Percentiles rank a stretch among this genome's conserved stretches.
Evolutionary conservation across 1,140 invertebrate species (phyloP).

Genomic region (Ooceraea biroi): DNA sequence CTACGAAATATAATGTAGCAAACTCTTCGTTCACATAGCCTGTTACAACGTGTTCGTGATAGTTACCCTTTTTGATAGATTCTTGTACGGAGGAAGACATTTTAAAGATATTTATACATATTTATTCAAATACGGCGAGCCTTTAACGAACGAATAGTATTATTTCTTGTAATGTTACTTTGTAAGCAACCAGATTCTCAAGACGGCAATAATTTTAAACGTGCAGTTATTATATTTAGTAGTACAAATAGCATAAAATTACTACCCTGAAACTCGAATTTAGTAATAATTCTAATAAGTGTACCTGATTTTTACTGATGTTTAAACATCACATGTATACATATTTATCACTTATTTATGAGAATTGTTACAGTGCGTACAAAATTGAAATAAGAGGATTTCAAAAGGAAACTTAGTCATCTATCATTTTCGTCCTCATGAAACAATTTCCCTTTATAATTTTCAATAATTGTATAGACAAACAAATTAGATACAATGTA

Average conservation of each 20-base stretch:
- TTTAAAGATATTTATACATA: constrained; percentile 36
- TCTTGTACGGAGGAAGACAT: background rate
- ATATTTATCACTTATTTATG: constrained; percentile 73
- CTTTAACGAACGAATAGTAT: constrained; percentile 20
- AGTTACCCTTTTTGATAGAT: constrained; percentile 10
- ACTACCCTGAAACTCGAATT: background rate
- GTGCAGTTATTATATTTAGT: background rate
- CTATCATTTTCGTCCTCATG: background rate
- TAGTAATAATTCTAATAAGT: constrained; percentile 49
- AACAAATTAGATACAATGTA: constrained; percentile 1
- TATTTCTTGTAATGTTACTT: constrained; percentile 53
- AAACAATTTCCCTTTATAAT: constrained; percentile 3
- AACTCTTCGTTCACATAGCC: background rate
- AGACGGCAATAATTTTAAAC: constrained; percentile 7
- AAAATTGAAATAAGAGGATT: constrained; percentile 20
- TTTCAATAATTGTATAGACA: constrained; percentile 15
- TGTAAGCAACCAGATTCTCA: constrained; percentile 38
- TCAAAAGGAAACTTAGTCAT: constrained; percentile 14
- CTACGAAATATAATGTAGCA: background rate
- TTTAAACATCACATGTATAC: constrained; percentile 54
- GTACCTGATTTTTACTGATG: constrained; percentile 71
- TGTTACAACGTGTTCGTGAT: background rate
- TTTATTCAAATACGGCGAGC: constrained; percentile 2
- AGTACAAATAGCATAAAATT: constrained; percentile 43
- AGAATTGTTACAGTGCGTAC: constrained; percentile 45